These are phyloP conservation scores for Chondrilla cf. caribensis DNA, from an alignment of 37 sponge, comb jelly and placozoan genomes.

Conservation along the genomic window DNA sequence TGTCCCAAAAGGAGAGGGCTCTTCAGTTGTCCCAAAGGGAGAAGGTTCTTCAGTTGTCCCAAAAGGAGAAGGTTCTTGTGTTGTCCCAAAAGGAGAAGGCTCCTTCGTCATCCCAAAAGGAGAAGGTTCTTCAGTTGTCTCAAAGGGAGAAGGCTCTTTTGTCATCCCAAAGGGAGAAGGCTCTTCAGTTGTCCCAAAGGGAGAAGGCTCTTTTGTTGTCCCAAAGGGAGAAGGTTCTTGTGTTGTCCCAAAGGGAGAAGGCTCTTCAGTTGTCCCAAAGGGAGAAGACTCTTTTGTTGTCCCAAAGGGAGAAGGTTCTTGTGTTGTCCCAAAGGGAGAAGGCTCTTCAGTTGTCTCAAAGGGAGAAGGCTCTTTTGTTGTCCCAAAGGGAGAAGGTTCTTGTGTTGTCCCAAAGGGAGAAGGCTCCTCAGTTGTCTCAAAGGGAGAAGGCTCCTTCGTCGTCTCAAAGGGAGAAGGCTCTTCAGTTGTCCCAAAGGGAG, in stretches of 20 bases:
- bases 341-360: not conserved
- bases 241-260: not conserved
- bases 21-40: not conserved
- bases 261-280: not conserved
- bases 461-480: slow-evolving; percentile 9
- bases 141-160: slow-evolving; percentile 11
- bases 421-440: not conserved
- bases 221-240: too few relatives aligned
- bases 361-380: not conserved
- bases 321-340: not conserved
- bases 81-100: not conserved
- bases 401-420: too few relatives aligned
- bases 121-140: not conserved
- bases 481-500: not conserved
- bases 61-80: not conserved
- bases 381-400: slow-evolving; percentile 7
- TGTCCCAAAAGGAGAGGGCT: slow-evolving; percentile 7
- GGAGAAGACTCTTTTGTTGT: not conserved
- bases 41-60: not conserved
- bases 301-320: not conserved
- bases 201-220: not conserved
- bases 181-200: not conserved
- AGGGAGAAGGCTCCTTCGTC: slow-evolving; percentile 8
- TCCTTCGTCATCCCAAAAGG: not conserved
- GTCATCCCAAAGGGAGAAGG: not conserved